Evolutionary conservation across 2,888 invertebrate species (phyloP).

Genomic region (Clivina fossor): DNA sequence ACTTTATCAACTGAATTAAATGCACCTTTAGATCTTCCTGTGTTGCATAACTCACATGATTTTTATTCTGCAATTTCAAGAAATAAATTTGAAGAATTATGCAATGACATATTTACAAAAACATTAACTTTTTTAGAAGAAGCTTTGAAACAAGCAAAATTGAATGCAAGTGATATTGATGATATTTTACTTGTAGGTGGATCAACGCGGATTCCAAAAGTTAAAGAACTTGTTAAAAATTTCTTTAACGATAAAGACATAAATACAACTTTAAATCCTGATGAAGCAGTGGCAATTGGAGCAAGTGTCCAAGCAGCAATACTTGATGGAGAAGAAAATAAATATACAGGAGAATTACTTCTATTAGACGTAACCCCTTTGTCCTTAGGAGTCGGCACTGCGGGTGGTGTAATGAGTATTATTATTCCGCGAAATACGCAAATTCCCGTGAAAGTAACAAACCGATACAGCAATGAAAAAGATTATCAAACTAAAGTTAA

Average conservation of each 20-base stretch:
- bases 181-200: slow-evolving; percentile 45
- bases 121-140: slow-evolving; percentile 38
- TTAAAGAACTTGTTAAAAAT: slow-evolving; percentile 37
- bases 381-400: slow-evolving; percentile 40
- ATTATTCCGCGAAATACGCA: slow-evolving; percentile 40
- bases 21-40: slow-evolving; percentile 21
- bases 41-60: slow-evolving; percentile 10
- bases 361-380: slow-evolving; percentile 41
- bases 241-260: slow-evolving; percentile 40
- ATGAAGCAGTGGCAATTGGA: slow-evolving; percentile 44
- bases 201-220: slow-evolving; percentile 43
- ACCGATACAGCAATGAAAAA: slow-evolving; percentile 31
- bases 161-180: slow-evolving; percentile 39
- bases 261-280: slow-evolving; percentile 41
- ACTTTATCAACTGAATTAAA: slow-evolving; percentile 34
- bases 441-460: slow-evolving; percentile 30
- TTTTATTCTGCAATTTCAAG: slow-evolving; percentile 32
- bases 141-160: slow-evolving; percentile 37
- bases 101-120: slow-evolving; percentile 35
- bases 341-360: slow-evolving; percentile 29
- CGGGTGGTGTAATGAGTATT: slow-evolving; percentile 37
- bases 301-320: slow-evolving; percentile 42
- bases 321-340: slow-evolving; percentile 33
- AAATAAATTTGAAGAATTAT: slow-evolving; percentile 40
- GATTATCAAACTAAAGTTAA: slow-evolving; percentile 33